Conservation (phyloP, 2,888 invertebrate genomes). For the Chydorus sphaericus region DNA sequence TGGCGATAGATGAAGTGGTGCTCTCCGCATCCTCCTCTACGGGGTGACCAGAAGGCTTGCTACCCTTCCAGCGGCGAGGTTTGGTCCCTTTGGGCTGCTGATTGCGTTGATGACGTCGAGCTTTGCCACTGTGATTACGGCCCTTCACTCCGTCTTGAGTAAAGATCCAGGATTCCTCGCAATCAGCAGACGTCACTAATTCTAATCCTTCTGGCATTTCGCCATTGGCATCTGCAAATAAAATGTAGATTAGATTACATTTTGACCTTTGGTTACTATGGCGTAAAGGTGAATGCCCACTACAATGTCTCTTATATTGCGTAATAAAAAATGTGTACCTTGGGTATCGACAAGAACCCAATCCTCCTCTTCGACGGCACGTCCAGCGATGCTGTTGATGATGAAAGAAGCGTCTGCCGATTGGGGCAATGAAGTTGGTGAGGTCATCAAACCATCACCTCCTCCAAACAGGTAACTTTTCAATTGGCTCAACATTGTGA, state of each 20-base stretch:
- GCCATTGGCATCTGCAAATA: not conserved
- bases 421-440: not conserved
- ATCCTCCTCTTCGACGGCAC: constrained; percentile 1
- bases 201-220: not conserved
- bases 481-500: constrained; percentile 8
- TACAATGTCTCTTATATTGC: not conserved
- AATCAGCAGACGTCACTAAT: not conserved
- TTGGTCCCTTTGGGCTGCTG: constrained; percentile 11
- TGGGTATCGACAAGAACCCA: constrained; percentile 10
- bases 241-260: not conserved
- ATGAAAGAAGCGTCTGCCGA: not conserved
- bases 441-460: not conserved
- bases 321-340: not conserved
- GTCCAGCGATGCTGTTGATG: not conserved
- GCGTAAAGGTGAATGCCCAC: too few relatives aligned
- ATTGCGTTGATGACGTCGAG: not conserved
- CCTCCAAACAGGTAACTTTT: constrained; percentile 7
- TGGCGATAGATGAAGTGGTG: constrained; percentile 5
- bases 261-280: not conserved
- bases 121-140: not conserved
- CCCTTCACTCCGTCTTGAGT: not conserved
- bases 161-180: constrained; percentile 6
- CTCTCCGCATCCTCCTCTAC: constrained; percentile 3
- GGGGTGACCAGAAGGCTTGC: not conserved
- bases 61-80: constrained; percentile 1